Evolutionary conservation across 2,888 invertebrate species (phyloP).

Genomic region (Cryptus viduatorius): DNA sequence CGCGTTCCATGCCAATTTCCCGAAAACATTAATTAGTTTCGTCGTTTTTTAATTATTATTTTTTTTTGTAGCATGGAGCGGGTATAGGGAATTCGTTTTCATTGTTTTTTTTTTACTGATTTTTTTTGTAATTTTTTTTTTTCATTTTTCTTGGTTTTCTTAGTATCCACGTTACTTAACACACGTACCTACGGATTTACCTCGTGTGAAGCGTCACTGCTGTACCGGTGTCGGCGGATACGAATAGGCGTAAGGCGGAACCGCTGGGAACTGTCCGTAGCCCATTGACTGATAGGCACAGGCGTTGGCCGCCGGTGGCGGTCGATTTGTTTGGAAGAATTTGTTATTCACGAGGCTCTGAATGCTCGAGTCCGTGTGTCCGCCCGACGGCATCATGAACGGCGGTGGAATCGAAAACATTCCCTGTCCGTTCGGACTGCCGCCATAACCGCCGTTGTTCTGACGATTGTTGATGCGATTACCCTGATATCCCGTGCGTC

Average conservation of each 20-base stretch:
- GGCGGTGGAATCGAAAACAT: constrained; percentile 85
- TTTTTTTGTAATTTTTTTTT: constrained; percentile 24
- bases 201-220: constrained; percentile 87
- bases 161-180: constrained; percentile 61
- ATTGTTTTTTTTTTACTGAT: constrained; percentile 24
- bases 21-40: constrained; percentile 43
- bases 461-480: constrained; percentile 77
- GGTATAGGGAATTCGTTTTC: constrained; percentile 25
- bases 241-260: constrained; percentile 88
- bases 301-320: constrained; percentile 87
- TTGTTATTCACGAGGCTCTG: constrained; percentile 88
- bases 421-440: constrained; percentile 78
- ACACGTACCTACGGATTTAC: constrained; percentile 67
- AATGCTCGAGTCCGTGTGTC: constrained; percentile 85
- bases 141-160: constrained; percentile 31
- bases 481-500: constrained; percentile 78
- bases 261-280: constrained; percentile 90
- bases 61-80: constrained; percentile 11
- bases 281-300: constrained; percentile 88
- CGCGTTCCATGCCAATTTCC: constrained; percentile 45
- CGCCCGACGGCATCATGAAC: constrained; percentile 85
- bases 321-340: constrained; percentile 90
- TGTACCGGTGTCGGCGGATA: constrained; percentile 90
- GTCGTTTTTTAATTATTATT: not conserved
- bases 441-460: constrained; percentile 73